A percentile compares a stretch with the other conserved stretches of the same genome.
Evolutionary conservation across 2,888 invertebrate species (phyloP).

Genomic region (Dusona sp.): DNA sequence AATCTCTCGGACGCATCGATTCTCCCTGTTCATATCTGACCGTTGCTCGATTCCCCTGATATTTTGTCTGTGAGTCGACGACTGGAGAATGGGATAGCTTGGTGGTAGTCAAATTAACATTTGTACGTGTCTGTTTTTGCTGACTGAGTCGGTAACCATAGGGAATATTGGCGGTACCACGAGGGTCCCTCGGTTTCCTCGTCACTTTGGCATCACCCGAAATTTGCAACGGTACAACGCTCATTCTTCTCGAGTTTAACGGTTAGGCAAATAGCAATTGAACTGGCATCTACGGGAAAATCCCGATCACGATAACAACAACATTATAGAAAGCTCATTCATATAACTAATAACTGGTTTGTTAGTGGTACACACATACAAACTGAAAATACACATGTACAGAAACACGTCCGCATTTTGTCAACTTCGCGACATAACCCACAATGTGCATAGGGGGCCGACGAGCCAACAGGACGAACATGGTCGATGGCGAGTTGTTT

Average conservation of each 20-base stretch:
- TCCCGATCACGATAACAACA: conserved; percentile 58
- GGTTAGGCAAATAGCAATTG: conserved; percentile 20
- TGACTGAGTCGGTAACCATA: conserved; percentile 75
- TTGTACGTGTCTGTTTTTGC: conserved; percentile 54
- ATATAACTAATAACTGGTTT: conserved; percentile 46
- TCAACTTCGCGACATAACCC: conserved; percentile 48
- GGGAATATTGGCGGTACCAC: conserved; percentile 74
- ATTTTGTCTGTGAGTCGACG: neutral
- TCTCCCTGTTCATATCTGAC: neutral
- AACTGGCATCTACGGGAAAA: conserved; percentile 42
- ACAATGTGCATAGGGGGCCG: conserved; percentile 48
- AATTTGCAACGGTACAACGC: conserved; percentile 68
- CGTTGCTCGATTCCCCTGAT: neutral
- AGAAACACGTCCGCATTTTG: conserved; percentile 49
- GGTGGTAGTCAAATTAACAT: conserved; percentile 24
- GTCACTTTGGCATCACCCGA: conserved; percentile 64
- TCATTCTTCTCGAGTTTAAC: conserved; percentile 51
- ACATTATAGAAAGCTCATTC: conserved; percentile 64
- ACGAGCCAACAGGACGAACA: conserved; percentile 63
- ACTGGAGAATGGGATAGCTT: conserved; percentile 14
- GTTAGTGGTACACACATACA: conserved; percentile 37
- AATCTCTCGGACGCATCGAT: neutral
- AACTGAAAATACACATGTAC: neutral
- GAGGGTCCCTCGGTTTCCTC: conserved; percentile 70
- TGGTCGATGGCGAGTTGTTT: conserved; percentile 71